Evolutionary conservation across 2,888 invertebrate species (phyloP), one percentile per base, ranked within the genome.

Genomic region (Nomada fucata): DNA sequence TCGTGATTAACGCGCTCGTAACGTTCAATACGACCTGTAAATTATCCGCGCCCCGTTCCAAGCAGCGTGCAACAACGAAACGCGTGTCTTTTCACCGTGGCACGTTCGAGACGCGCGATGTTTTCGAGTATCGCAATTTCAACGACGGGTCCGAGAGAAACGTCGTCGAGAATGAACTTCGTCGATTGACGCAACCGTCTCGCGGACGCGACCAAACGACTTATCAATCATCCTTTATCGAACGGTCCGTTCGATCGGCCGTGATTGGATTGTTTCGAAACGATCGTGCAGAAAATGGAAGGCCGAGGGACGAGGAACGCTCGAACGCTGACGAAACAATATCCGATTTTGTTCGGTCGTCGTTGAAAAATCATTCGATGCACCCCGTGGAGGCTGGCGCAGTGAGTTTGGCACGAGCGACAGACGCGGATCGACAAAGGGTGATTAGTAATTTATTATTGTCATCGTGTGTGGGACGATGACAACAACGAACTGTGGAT

Each of bases 221-320:
- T 65, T 79, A 81, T 81, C 81, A 60, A 79, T 82, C 81, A 79
- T 79, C 65, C 71, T 74, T 73, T 78, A 73, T 74, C 73, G 73
- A 65, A 69, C 47, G 65, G 52, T 52, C 15, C 65, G 72, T n/a
- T 79, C 69, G 26, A 79, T 79, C 74, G 65, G 15, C 23, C 44
- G 64, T 75, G 81, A 82, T 82, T 82, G 81, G 69, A 74, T 79
- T 55, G 65, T 82, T 82, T 79, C 81, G 81, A 73, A 74, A 82
- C 70, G 73, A 81, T 81, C 78, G 63, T 42, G 36, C 59, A 47
- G 47, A 47, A 52, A 79, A 69, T 79, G 65, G 64, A 69, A 50
- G 67, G 69, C 68, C 47, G 64, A n/a, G 55, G 3, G 20, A 55
- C 55, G 23, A 23, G 15, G 26, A 44, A 23, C 23, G 42, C 63